A percentile compares a stretch with the other conserved stretches of the same genome.
Evolutionary conservation across 1,140 invertebrate species (phyloP).

Genomic region (Cardiocondyla obscurior): DNA sequence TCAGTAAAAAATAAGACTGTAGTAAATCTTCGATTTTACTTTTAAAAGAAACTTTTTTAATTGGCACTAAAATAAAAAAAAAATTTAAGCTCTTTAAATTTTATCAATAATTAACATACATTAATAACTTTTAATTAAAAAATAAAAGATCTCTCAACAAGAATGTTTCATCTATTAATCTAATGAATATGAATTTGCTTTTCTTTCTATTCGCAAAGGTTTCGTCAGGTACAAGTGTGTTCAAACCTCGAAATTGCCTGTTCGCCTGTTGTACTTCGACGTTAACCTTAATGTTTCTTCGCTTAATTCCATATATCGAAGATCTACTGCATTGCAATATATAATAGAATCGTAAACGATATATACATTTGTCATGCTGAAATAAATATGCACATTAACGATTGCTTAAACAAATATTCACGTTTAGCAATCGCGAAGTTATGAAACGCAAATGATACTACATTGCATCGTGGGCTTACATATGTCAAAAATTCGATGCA

Average conservation of each 20-base stretch:
- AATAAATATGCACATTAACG: constrained; percentile 60
- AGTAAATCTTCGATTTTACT: constrained; percentile 1
- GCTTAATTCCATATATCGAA: constrained; percentile 27
- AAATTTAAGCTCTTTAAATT: background rate
- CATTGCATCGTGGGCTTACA: constrained; percentile 9
- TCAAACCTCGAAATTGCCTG: background rate
- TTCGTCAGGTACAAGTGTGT: constrained; percentile 22
- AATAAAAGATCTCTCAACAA: background rate
- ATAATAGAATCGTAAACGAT: constrained; percentile 4
- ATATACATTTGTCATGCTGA: constrained; percentile 46
- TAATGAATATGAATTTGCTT: background rate
- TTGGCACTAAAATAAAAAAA: background rate
- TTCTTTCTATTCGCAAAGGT: constrained; percentile 4
- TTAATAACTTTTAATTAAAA: constrained; percentile 2
- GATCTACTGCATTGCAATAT: background rate
- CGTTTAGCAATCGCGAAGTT: constrained; percentile 1
- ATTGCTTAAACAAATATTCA: constrained; percentile 14
- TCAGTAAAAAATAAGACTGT: background rate
- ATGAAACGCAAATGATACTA: constrained; percentile 3
- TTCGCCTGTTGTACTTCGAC: background rate
- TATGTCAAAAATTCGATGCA: constrained; percentile 41
- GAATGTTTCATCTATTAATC: background rate
- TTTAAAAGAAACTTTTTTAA: background rate
- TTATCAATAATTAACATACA: background rate
- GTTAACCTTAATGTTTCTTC: constrained; percentile 2